Base-by-base conservation (phyloP, 2,797 vertebrate species). In the Liparis tanakae region DNA sequence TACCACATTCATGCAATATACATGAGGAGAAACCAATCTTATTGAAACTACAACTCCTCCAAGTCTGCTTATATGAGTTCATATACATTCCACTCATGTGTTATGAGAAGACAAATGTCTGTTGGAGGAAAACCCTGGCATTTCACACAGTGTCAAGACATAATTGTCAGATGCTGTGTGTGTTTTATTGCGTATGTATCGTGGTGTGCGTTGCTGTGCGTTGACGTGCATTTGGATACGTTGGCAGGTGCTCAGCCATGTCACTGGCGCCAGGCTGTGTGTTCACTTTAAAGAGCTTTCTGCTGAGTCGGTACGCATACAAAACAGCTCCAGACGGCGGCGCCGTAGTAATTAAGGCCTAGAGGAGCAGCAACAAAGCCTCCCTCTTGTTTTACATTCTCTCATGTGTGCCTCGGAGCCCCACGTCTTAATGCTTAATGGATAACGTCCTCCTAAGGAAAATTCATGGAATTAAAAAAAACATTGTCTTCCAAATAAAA, bases 341-440 rank as follows among this genome's bases (percentile, higher is more conserved):
- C 83, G 83, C 83, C 88, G 88, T 72, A 82, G 87, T 90, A 90
- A 93, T 93, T 92, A 91, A 87, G 83, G 87, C 87, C 86, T 85
- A 82, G 88, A 89, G 86, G 72, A 91, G 81, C 74, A 60, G 71
- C 78, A 87, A 86, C 79, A 88, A 88, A 88, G 80, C 76, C 83
- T 88, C 68, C 66, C 37, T 84, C 86, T 91, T 80, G 62, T 89
- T 90, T 90, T 83, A 86, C 84, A 81, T 82, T 83, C 53, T 50
- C 71, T 81, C 75, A 72, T 86, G 88, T 87, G 88, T 84, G 70
- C 74, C 74, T 72, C 53, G 30, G 43, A 89, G 80, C 64, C 77
- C 71, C 5, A 22, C 14, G 12, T 75, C 80, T 75, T 81, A 72
- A 78, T 82, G 85, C 77, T 68, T 85, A 86, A 90, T 89, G 85